A percentile compares a stretch with the other conserved stretches of the same genome.
Evolutionary conservation across 2,113 vertebrate genomes (phyloP).

Genomic region (Anguilla rostrata): DNA sequence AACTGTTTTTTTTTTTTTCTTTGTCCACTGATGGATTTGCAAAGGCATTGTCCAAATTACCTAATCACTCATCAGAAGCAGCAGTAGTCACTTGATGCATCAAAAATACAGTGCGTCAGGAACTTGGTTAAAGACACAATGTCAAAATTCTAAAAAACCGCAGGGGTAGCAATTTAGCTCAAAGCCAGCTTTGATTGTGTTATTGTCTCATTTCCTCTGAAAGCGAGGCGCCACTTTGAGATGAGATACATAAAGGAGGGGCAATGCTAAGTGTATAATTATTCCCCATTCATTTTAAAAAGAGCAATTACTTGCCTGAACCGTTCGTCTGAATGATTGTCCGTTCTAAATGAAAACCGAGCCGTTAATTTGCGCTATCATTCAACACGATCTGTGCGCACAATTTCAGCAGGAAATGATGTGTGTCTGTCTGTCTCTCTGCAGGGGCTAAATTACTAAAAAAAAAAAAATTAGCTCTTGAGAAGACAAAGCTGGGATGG

Average conservation of each 20-base stretch:
- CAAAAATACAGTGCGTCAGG: background rate
- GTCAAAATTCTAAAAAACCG: background rate
- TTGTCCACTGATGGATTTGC: background rate
- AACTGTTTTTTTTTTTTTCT: background rate
- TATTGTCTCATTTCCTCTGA: slow-evolving; percentile 21
- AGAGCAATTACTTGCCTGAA: slow-evolving; percentile 29
- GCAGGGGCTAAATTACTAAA: background rate
- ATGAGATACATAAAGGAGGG: slow-evolving; percentile 9
- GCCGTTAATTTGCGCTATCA: slow-evolving; percentile 29
- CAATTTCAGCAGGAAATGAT: slow-evolving; percentile 8
- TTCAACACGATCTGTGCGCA: slow-evolving; percentile 21
- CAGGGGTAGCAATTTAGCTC: background rate
- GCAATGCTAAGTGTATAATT: slow-evolving; percentile 26
- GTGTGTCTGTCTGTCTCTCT: background rate
- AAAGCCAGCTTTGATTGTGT: slow-evolving; percentile 28
- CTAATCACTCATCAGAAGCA: background rate
- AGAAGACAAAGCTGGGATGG: background rate
- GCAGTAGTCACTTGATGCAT: background rate
- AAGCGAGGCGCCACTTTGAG: slow-evolving; percentile 1
- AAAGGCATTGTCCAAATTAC: background rate
- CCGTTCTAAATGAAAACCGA: slow-evolving; percentile 22
- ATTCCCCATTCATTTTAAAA: slow-evolving; percentile 31
- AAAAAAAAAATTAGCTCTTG: slow-evolving; percentile 12
- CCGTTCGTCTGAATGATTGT: slow-evolving; percentile 17
- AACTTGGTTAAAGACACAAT: slow-evolving; percentile 11